These are phyloP conservation scores for Cacoxenus indagator DNA, from an alignment of 2,888 invertebrate genomes.

Conservation along the genomic window DNA sequence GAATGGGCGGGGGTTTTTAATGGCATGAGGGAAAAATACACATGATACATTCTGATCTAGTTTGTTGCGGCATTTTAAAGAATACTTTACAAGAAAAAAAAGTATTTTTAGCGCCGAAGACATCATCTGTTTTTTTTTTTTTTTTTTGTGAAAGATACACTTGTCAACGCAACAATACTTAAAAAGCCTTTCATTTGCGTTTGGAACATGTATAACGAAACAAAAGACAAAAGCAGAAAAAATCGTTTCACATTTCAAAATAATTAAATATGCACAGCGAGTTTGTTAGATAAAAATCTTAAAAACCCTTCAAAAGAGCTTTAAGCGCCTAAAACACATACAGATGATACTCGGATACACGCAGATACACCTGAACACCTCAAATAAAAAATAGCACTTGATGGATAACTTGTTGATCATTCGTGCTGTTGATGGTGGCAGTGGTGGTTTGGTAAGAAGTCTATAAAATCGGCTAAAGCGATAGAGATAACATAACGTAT, in stretches of 20 bases:
- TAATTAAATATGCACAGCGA: slow-evolving; percentile 63
- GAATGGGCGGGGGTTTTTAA: neutral
- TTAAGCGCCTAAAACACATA: slow-evolving; percentile 52
- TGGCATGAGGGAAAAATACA: neutral
- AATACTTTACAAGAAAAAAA: neutral
- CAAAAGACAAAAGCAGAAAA: neutral
- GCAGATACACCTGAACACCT: slow-evolving; percentile 19
- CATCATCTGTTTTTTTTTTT: slow-evolving; percentile 39
- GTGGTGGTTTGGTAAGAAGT: slow-evolving; percentile 39
- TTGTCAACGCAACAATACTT: slow-evolving; percentile 49
- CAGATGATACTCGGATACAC: slow-evolving; percentile 21
- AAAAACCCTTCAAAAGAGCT: slow-evolving; percentile 60
- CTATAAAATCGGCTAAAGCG: neutral
- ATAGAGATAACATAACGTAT: slow-evolving; percentile 52
- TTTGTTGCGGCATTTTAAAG: neutral
- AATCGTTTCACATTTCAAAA: slow-evolving; percentile 62
- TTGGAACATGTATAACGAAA: neutral
- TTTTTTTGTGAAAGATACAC: slow-evolving; percentile 29
- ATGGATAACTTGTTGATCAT: slow-evolving; percentile 55
- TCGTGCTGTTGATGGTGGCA: slow-evolving; percentile 33
- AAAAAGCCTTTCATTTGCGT: slow-evolving; percentile 9
- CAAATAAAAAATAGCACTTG: slow-evolving; percentile 40
- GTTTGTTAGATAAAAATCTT: slow-evolving; percentile 62
- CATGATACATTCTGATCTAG: neutral
- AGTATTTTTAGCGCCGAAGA: slow-evolving; percentile 18